Conservation (phyloP, 2,888 invertebrate species). For the Timandra comae region DNA sequence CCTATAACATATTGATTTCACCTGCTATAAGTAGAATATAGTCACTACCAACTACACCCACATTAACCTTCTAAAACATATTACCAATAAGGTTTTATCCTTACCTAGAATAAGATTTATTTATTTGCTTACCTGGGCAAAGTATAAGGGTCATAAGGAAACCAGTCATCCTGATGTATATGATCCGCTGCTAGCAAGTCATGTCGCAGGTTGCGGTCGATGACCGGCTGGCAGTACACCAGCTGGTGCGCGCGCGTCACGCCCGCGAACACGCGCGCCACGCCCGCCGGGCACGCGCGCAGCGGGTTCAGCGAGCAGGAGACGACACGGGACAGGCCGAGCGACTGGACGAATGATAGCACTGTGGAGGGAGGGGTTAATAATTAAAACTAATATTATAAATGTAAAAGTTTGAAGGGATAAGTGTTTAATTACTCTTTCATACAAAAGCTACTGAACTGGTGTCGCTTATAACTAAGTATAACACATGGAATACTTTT, state of each 20-base stretch:
- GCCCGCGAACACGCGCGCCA: constrained; percentile 88
- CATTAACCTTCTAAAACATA: too few relatives aligned
- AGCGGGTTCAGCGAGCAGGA: constrained; percentile 93
- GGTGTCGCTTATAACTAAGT: too few relatives aligned
- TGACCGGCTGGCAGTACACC: constrained; percentile 93
- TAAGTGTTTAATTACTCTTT: too few relatives aligned
- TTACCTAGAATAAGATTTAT: too few relatives aligned
- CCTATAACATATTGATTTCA: too few relatives aligned
- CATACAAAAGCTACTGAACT: too few relatives aligned
- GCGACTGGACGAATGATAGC: constrained; percentile 84
- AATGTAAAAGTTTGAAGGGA: too few relatives aligned
- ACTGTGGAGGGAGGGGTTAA: constrained; percentile 81
- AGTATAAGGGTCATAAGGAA: constrained; percentile 94
- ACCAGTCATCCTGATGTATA: constrained; percentile 82
- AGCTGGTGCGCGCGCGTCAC: constrained; percentile 90
- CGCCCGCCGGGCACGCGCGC: constrained; percentile 84
- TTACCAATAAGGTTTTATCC: too few relatives aligned
- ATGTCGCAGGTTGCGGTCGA: constrained; percentile 87
- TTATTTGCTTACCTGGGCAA: constrained; percentile 81
- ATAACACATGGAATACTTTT: too few relatives aligned
- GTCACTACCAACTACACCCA: too few relatives aligned
- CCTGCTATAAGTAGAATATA: too few relatives aligned
- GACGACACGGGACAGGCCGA: constrained; percentile 91
- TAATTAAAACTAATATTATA: too few relatives aligned
- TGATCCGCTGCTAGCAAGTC: constrained; percentile 56